Evolutionary conservation across 2,797 vertebrate species (phyloP), one percentile per base, ranked within the genome.

Genomic region (Mionectes olivaceus): DNA sequence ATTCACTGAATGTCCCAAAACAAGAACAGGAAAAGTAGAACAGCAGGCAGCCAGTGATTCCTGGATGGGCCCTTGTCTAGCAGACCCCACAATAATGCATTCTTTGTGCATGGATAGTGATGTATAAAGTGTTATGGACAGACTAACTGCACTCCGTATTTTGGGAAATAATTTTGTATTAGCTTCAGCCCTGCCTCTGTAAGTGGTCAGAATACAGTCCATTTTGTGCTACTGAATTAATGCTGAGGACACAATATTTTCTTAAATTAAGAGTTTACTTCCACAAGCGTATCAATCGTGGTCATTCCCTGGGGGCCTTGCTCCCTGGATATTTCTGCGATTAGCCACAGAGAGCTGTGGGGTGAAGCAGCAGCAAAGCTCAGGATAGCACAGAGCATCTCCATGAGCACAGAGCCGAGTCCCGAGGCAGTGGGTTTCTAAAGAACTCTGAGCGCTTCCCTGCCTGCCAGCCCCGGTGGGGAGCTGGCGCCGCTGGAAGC

Each of bases 21-120:
- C 79, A 91, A 92, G 94, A 93, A 79, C 65, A 93, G 87, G 80
- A 79, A 92, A 94, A 92, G 88, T 41, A 67, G 50, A 92, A 33
- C 63, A 74, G 88, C 71, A 87, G 76, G 88, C 68, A 19, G 50
- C 43, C 19, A n/a, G 50, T 69, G 46, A 70, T 78, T 82, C 65
- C 41, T 41, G 41, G 41, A 41, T 41, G 11, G 78, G 81, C 87
- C 80, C 87, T 96, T 82, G 57, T 41, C 87, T 80, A 55, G 49
- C 61, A 94, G 86, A 90, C 90, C 89, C 92, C 53, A 24, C 4
- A 4, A 93, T 81, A 94, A 93, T 60, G 35, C 2, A 0, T 46
- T 57, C 83, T 91, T 92, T 92, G 94, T 94, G 94, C 83, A 23
- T 25, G 49, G 57, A 13, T 5, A 33, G 30, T 39, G 67, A 28